Evolutionary conservation across 2,113 vertebrate genomes (phyloP).

Genomic region (Sebastes schlegelii): DNA sequence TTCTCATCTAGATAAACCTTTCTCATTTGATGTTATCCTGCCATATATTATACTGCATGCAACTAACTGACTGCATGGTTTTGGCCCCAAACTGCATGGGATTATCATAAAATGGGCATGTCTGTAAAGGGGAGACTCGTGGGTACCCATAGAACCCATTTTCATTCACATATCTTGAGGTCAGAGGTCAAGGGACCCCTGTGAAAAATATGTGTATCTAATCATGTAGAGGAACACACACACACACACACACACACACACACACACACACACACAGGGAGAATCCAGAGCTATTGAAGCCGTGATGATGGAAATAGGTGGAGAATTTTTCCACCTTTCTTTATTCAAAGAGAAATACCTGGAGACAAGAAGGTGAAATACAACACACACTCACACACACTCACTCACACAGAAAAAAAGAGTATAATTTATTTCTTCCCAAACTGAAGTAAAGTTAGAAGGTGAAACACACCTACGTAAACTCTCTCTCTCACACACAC

Average conservation of each 20-base stretch:
- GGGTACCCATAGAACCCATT: too few relatives aligned
- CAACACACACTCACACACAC: background rate
- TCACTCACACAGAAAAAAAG: background rate
- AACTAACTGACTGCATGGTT: too few relatives aligned
- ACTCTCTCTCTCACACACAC: slow-evolving; percentile 26
- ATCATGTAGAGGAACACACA: background rate
- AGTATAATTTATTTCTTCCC: background rate
- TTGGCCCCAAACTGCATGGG: too few relatives aligned
- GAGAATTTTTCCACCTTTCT: background rate
- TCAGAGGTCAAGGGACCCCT: too few relatives aligned
- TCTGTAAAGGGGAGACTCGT: too few relatives aligned
- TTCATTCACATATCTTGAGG: too few relatives aligned
- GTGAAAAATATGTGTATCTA: background rate
- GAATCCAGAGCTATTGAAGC: background rate
- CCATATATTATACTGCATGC: too few relatives aligned
- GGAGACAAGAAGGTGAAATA: background rate
- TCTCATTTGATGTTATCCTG: too few relatives aligned
- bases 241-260: background rate
- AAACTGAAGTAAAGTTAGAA: background rate
- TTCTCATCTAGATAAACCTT: too few relatives aligned
- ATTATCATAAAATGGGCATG: too few relatives aligned
- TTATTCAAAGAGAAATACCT: background rate
- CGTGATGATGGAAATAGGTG: background rate
- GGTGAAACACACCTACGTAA: background rate
- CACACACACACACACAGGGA: background rate